These are phyloP conservation scores for Melanitta fusca DNA, from an alignment of 2,797 vertebrate species.

Conservation along the genomic window DNA sequence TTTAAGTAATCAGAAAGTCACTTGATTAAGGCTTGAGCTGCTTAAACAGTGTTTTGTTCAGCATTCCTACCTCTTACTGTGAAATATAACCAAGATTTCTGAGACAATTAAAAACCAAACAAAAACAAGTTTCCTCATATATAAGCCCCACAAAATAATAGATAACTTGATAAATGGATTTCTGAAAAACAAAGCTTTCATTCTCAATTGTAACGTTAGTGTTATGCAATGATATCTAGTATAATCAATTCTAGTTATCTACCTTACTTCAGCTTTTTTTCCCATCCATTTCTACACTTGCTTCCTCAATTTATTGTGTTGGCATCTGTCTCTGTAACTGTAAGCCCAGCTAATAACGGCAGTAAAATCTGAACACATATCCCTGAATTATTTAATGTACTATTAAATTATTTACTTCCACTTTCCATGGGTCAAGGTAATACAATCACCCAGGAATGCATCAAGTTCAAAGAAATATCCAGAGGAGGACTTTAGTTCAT, in stretches of 20 bases:
- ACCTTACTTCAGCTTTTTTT: not conserved
- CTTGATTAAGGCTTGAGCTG: not conserved
- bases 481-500: not conserved
- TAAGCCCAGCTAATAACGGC: not conserved
- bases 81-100: not conserved
- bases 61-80: not conserved
- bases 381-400: not conserved
- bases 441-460: not conserved
- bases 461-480: not conserved
- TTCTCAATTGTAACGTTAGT: not conserved
- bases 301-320: not conserved
- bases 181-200: not conserved
- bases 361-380: not conserved
- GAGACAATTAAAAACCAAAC: not conserved
- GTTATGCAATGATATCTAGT: not conserved
- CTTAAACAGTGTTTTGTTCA: not conserved
- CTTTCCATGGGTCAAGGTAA: not conserved
- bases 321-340: not conserved
- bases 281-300: not conserved
- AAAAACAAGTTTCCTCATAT: not conserved
- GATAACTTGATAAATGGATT: not conserved
- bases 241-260: not conserved
- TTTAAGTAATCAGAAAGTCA: conserved; percentile 5
- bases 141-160: not conserved
- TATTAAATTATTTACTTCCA: not conserved